These are phyloP conservation scores for Polydrusus pterygomalis DNA, from an alignment of 2,888 invertebrate species.

Conservation along the genomic window DNA sequence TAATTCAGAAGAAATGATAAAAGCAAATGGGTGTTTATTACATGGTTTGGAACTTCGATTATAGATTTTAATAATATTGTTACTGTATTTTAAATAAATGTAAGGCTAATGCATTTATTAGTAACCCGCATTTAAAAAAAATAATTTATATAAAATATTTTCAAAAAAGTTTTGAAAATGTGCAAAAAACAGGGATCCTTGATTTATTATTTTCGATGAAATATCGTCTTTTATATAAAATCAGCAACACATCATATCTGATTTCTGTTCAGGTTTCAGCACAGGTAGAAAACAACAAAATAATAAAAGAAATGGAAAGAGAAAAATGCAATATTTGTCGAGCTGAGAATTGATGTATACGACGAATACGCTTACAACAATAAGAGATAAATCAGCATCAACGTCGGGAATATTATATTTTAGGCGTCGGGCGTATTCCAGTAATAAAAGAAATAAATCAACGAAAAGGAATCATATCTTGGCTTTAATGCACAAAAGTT, in stretches of 20 bases:
- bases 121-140: no score
- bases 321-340: conserved; percentile 9
- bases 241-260: not conserved
- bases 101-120: no score
- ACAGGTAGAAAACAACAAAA: conserved; percentile 23
- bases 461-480: conserved; percentile 26
- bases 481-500: not conserved
- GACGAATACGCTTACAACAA: conserved; percentile 17
- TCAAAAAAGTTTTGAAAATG: no score
- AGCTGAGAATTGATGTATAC: conserved; percentile 3
- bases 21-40: no score
- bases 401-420: conserved; percentile 12
- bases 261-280: conserved; percentile 10
- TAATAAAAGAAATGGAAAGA: conserved; percentile 5
- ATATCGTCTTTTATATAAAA: conserved; percentile 26
- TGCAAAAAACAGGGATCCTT: conserved; percentile 13
- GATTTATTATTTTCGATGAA: conserved; percentile 33
- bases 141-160: no score
- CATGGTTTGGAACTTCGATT: no score
- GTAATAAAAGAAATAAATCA: conserved; percentile 23
- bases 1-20: no score
- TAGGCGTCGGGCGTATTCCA: not conserved
- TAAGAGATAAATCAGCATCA: conserved; percentile 33
- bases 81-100: no score
- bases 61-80: no score